phyloP scores from a whole-genome alignment of 2,888 invertebrate genomes.

The Scaptomyza polygonia region DNA sequence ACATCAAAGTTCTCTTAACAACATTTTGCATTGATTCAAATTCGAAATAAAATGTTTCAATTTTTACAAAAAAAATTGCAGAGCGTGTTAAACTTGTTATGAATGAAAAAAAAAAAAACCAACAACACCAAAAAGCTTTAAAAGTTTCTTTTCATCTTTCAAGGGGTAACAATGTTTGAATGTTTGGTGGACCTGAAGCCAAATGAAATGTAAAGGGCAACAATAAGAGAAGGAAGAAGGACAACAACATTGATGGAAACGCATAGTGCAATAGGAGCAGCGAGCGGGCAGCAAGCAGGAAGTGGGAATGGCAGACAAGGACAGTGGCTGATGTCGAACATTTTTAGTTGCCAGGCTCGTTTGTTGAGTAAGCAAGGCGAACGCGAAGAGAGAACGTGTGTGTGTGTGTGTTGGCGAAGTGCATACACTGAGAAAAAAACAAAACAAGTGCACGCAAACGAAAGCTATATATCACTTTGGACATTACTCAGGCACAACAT shows the following conservation, averaged over 20 bases:
- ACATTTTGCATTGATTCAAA: not conserved
- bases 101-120: not conserved
- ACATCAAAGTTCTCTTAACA: not conserved
- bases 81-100: constrained; percentile 1
- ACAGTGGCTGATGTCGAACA: constrained; percentile 66
- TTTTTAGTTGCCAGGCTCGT: constrained; percentile 49
- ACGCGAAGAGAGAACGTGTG: not conserved
- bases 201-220: constrained; percentile 67
- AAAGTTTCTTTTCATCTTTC: not conserved
- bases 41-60: not conserved
- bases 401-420: not conserved
- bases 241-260: constrained; percentile 34
- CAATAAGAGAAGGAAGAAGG: constrained; percentile 34
- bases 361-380: constrained; percentile 11
- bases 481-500: not conserved
- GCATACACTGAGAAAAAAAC: constrained; percentile 9
- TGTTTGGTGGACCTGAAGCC: constrained; percentile 55
- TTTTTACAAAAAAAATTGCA: not conserved
- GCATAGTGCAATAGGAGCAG: constrained; percentile 40
- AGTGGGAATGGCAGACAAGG: constrained; percentile 39
- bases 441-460: not conserved
- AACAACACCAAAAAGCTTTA: not conserved
- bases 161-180: constrained; percentile 42
- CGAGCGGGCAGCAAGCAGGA: constrained; percentile 1
- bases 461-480: not conserved